These are phyloP conservation scores for Eurosta solidaginis DNA, from an alignment of 1,140 invertebrate species.

Conservation along the genomic window DNA sequence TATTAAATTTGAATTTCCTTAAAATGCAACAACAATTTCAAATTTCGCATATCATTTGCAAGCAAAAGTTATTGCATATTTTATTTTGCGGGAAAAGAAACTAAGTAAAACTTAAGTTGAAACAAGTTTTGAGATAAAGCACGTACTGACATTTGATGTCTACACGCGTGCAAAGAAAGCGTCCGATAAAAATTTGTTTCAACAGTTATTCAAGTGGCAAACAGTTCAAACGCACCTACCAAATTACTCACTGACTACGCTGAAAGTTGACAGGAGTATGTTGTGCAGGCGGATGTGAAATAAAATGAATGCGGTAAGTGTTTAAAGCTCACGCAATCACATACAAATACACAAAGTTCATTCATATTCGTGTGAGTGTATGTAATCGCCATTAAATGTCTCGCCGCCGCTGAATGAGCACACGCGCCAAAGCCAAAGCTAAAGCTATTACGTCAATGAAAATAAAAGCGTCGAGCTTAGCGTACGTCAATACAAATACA, in stretches of 20 bases:
- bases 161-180: constrained; percentile 15
- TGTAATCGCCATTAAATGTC: not conserved
- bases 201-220: not conserved
- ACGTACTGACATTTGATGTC: constrained; percentile 26
- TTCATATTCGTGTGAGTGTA: not conserved
- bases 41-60: not conserved
- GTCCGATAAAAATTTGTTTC: constrained; percentile 25
- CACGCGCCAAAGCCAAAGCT: constrained; percentile 16
- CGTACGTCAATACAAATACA: not conserved
- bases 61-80: not conserved
- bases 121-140: constrained; percentile 18
- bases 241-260: not conserved
- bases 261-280: not conserved
- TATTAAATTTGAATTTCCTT: not conserved
- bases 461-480: constrained; percentile 27
- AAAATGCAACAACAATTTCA: not conserved
- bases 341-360: not conserved
- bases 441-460: constrained; percentile 31
- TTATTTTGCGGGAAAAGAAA: not conserved
- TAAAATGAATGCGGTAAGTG: too few species aligned
- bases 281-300: not conserved
- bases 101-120: constrained; percentile 1
- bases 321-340: not conserved
- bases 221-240: not conserved
- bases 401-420: not conserved